Evolutionary conservation across 2,888 invertebrate genomes (phyloP).

Genomic region (Hypolimnas misippus): DNA sequence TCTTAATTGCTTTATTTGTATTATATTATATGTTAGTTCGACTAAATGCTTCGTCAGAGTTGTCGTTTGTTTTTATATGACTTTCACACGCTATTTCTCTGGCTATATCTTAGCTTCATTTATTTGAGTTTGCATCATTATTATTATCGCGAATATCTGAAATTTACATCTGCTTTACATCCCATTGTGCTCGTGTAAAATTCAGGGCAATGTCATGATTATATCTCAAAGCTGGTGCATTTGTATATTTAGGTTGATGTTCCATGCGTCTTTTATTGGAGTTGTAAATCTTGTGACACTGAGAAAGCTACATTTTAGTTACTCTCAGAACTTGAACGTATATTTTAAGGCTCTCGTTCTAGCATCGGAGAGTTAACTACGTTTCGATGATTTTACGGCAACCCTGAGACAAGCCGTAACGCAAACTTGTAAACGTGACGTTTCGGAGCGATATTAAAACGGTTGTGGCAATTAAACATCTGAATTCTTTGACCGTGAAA

Average conservation of each 20-base stretch:
- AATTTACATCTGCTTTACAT: neutral
- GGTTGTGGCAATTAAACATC: constrained; percentile 31
- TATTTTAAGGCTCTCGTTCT: neutral
- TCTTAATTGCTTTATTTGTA: neutral
- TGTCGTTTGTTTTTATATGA: neutral
- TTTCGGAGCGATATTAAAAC: constrained; percentile 15
- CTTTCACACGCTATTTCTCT: neutral
- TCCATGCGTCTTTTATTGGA: neutral
- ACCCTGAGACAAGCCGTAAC: constrained; percentile 6
- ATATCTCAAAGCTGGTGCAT: neutral
- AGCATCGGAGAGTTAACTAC: neutral
- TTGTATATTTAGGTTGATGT: neutral
- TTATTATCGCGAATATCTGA: neutral
- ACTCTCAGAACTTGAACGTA: neutral
- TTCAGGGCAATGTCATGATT: neutral
- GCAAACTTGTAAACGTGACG: constrained; percentile 12
- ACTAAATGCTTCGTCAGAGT: too few species aligned
- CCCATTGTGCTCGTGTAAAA: neutral
- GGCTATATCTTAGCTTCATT: neutral
- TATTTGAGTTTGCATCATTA: neutral
- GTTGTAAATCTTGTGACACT: neutral
- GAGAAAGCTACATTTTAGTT: neutral
- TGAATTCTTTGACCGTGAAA: constrained; percentile 34
- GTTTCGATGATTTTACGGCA: neutral
- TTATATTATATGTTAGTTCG: too few species aligned